Evolutionary conservation across 2,113 vertebrate genomes (phyloP).

Genomic region (Pagrus major): DNA sequence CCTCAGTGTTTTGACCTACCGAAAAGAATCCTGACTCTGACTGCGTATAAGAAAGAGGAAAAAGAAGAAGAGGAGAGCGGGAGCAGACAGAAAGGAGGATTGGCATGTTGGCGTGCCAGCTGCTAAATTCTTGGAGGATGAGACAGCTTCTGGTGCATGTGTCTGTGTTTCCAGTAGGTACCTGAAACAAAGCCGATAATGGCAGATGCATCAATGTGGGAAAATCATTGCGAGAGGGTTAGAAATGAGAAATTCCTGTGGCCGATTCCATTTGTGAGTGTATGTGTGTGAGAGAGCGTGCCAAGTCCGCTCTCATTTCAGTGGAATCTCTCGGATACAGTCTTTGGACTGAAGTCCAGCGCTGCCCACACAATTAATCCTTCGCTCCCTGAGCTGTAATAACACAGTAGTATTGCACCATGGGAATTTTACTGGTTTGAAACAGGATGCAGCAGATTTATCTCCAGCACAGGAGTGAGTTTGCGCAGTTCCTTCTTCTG

Average conservation of each 20-base stretch:
- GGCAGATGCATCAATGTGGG: constrained; percentile 47
- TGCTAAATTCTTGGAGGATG: constrained; percentile 48
- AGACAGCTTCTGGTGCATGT: constrained; percentile 28
- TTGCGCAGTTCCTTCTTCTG: background rate
- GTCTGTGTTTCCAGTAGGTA: constrained; percentile 49
- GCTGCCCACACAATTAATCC: constrained; percentile 68
- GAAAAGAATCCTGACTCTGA: background rate
- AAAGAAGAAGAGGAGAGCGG: background rate
- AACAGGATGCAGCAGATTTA: constrained; percentile 13
- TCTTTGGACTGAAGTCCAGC: constrained; percentile 39
- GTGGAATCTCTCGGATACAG: constrained; percentile 71
- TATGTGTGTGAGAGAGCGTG: constrained; percentile 1
- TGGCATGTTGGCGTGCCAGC: constrained; percentile 22
- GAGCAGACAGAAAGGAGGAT: background rate
- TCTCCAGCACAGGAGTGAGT: constrained; percentile 11
- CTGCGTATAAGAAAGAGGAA: background rate
- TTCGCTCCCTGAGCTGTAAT: constrained; percentile 40
- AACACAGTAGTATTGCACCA: constrained; percentile 33
- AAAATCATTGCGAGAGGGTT: constrained; percentile 60
- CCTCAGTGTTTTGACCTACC: constrained; percentile 11
- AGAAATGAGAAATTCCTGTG: constrained; percentile 40
- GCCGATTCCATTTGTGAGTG: constrained; percentile 11
- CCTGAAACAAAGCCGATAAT: constrained; percentile 49
- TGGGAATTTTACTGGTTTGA: constrained; percentile 21
- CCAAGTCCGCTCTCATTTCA: constrained; percentile 68